Conservation (phyloP, 2,888 invertebrate species). For the Oithona nana region DNA sequence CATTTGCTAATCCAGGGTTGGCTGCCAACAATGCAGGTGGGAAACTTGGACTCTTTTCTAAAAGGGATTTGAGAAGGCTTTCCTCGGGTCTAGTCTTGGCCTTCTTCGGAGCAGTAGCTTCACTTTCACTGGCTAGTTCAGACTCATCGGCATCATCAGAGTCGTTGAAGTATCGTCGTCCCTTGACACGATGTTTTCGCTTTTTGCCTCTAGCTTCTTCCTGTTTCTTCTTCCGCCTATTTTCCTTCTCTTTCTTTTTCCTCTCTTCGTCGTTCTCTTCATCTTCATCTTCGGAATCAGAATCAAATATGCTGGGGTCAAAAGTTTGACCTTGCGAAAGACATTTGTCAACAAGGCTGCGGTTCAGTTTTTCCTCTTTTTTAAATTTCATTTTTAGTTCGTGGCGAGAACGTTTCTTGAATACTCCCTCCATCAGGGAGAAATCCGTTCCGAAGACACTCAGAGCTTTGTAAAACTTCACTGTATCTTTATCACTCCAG, state of each 20-base stretch:
- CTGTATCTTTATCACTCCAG: constrained; percentile 40
- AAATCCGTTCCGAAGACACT: constrained; percentile 84
- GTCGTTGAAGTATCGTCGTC: background rate
- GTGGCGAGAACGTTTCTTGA: constrained; percentile 52
- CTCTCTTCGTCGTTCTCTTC: background rate
- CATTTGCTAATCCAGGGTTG: constrained; percentile 15
- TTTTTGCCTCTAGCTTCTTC: background rate
- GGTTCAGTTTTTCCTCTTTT: constrained; percentile 56
- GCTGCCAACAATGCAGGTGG: constrained; percentile 15
- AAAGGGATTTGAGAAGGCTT: background rate
- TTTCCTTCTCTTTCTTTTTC: background rate
- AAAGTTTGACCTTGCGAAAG: constrained; percentile 47
- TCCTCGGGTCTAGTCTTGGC: background rate
- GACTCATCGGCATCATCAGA: constrained; percentile 2
- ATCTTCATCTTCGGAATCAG: constrained; percentile 7
- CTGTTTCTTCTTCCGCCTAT: constrained; percentile 1
- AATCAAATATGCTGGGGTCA: constrained; percentile 28
- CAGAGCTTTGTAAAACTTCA: constrained; percentile 49
- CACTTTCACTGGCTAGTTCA: background rate
- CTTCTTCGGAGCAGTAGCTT: background rate
- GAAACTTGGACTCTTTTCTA: background rate
- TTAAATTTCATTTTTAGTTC: constrained; percentile 84
- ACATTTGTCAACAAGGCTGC: constrained; percentile 51
- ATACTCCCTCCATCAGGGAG: constrained; percentile 61
- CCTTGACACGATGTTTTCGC: background rate